Conservation (phyloP, 35 echinoderm and acorn worm species). For the Apostichopus japonicus region DNA sequence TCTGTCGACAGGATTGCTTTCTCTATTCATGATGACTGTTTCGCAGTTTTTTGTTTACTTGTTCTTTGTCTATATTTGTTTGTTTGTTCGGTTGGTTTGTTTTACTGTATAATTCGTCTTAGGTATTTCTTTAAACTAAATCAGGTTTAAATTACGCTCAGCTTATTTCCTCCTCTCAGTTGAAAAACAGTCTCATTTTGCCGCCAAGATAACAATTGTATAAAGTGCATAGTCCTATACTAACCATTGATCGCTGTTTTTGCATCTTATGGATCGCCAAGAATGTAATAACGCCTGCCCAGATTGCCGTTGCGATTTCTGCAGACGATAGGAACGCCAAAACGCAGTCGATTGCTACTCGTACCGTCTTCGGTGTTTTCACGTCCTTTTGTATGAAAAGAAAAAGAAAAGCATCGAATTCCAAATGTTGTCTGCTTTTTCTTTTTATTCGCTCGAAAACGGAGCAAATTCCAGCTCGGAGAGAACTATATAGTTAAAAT, state of each 20-base stretch:
- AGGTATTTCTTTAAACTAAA: not conserved
- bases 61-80: not conserved
- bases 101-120: not conserved
- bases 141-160: not conserved
- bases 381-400: not conserved
- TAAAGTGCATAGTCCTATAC: no score
- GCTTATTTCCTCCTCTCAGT: not conserved
- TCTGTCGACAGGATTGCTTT: no score
- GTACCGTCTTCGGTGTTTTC: not conserved
- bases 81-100: not conserved
- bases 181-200: no score
- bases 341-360: conserved; percentile 9
- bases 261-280: not conserved
- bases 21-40: no score
- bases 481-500: no score
- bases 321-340: not conserved
- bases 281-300: not conserved
- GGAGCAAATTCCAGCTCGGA: no score
- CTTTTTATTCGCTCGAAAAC: no score
- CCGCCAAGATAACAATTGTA: no score
- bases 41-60: no score
- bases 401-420: not conserved
- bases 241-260: not conserved
- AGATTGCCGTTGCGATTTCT: not conserved
- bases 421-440: no score